Base-by-base conservation (phyloP, 2,888 invertebrate genomes). In the Nephrocerus scutellatus region DNA sequence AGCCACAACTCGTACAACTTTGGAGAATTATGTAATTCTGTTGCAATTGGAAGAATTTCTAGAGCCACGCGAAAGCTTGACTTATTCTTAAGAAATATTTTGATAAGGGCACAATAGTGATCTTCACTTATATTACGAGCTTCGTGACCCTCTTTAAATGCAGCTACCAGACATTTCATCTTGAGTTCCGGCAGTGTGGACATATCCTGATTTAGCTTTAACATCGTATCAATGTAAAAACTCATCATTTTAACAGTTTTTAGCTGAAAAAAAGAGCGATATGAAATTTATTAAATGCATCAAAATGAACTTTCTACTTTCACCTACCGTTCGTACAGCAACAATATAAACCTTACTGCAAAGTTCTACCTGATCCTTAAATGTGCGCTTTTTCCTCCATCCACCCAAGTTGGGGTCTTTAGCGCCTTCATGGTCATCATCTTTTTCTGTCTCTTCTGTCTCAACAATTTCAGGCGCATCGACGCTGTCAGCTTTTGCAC, bases 201-300 rank as follows among this genome's bases (percentile, higher is more conserved):
- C 10, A 59, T 49, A 39, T 76, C 72, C 16, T 67, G 64, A 56
- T 73, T 73, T 0, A 77, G 60, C 46, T 75, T 71, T 18, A 75
- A 48, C 59, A 79, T 66, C 16, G 72, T 73, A 43, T 77, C 73
- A 34, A 79, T 61, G 47, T 75, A 79, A 3, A 70, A 50, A 1
- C 69, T 66, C 74, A 75, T 76, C 71, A 77, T 76, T 50, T 67
- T 62, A 49, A 67, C 65, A 3, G 72, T 71, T 48, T 72, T 68
- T 3, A 74, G 53, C 57, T 57, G 21, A 6, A 44, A 40, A 22
- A 29, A 15, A 25, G 10, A 28, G 29, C 15, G 24, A 33, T 22
- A 33, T 20, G 13, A 9, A 12, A 9, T n/a, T n/a, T n/a, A n/a
- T n/a, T n/a, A n/a, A n/a, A n/a, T n/a, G n/a, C n/a, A n/a, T n/a